phyloP scores from a whole-genome alignment of 2,113 vertebrate species.

The Muntiacus reevesi region DNA sequence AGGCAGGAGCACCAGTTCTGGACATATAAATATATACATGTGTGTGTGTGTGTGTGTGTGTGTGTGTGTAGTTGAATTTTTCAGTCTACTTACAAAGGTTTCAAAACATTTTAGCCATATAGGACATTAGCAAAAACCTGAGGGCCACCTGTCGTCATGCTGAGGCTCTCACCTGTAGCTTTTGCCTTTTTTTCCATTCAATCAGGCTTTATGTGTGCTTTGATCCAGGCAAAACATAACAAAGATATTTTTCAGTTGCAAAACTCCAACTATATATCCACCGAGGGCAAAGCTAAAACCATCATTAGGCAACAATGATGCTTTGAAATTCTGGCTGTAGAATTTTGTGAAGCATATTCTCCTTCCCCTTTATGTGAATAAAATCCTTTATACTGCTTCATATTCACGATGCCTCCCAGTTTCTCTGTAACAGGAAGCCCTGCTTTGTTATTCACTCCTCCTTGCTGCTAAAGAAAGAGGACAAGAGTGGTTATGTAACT shows the following conservation, averaged over 20 bases:
- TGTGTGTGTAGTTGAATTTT: conserved; percentile 26
- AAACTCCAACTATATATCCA: conserved; percentile 67
- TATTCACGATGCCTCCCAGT: conserved; percentile 56
- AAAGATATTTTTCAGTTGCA: conserved; percentile 74
- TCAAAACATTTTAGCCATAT: conserved; percentile 25
- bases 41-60: neutral
- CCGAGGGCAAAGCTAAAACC: conserved; percentile 68
- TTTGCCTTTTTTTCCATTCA: conserved; percentile 46
- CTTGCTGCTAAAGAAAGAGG: conserved; percentile 60
- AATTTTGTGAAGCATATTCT: conserved; percentile 68
- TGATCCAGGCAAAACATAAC: conserved; percentile 73
- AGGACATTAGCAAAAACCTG: conserved; percentile 53
- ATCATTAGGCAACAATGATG: conserved; percentile 71
- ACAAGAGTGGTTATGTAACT: conserved; percentile 49
- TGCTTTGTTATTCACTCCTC: conserved; percentile 65
- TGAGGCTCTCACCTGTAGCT: conserved; percentile 38
- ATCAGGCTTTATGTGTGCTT: conserved; percentile 68
- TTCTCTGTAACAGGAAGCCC: conserved; percentile 30
- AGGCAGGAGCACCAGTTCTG: neutral
- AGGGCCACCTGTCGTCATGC: conserved; percentile 46
- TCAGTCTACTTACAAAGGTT: conserved; percentile 43
- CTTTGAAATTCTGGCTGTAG: conserved; percentile 69
- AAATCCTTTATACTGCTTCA: conserved; percentile 61
- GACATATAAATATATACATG: neutral
- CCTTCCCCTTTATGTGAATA: conserved; percentile 64